These are phyloP conservation scores for Phainopepla nitens DNA, from an alignment of 2,113 vertebrate species.

Conservation along the genomic window DNA sequence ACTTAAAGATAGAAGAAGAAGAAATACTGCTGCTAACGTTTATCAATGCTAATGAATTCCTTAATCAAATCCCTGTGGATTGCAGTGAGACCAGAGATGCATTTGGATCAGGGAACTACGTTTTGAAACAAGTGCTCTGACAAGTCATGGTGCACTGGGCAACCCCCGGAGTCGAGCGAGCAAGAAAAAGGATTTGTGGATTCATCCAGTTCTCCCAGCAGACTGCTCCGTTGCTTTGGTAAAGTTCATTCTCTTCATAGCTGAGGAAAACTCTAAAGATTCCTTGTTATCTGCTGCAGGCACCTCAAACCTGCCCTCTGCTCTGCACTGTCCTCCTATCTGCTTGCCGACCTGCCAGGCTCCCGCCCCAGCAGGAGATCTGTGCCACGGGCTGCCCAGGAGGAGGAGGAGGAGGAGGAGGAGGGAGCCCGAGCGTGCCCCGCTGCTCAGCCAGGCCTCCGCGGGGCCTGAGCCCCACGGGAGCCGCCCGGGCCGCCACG, in stretches of 20 bases:
- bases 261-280: neutral
- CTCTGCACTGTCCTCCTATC: neutral
- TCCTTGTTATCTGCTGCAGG: neutral
- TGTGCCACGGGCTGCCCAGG: neutral
- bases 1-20: neutral
- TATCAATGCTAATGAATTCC: neutral
- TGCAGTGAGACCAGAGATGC: neutral
- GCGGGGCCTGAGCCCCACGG: neutral
- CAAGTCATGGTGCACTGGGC: neutral
- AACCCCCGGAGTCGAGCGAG: neutral
- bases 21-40: neutral
- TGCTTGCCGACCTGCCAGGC: rapidly evolving
- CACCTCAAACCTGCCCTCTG: slow-evolving; percentile 25
- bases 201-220: neutral
- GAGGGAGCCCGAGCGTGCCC: rapidly evolving
- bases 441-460: neutral
- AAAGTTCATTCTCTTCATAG: neutral
- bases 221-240: neutral
- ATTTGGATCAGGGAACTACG: rapidly evolving
- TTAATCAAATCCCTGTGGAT: neutral
- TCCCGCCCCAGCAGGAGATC: neutral
- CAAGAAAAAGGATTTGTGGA: neutral
- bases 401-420: neutral
- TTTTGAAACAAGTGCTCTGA: neutral
- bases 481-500: neutral